phyloP scores from a whole-genome alignment of 2,888 invertebrate species.

The Heliconius ismenius region DNA sequence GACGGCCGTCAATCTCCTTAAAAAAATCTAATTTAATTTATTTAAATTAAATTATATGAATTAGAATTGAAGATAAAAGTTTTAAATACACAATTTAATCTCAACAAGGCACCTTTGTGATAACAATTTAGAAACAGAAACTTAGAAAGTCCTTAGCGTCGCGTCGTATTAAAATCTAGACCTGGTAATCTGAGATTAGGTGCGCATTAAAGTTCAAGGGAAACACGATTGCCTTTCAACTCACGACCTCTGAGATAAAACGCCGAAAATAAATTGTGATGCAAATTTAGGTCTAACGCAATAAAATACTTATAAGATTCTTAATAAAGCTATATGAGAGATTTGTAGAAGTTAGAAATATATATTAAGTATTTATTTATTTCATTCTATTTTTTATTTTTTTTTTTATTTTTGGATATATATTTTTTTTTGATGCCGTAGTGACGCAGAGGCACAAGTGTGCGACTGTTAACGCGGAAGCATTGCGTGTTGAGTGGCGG shows the following conservation, averaged over 20 bases:
- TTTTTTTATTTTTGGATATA: too few species aligned
- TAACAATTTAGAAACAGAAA: slow-evolving; percentile 5
- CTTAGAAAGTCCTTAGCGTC: neutral
- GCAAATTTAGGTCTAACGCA: slow-evolving; percentile 13
- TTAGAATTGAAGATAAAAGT: too few species aligned
- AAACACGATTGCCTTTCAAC: slow-evolving; percentile 19
- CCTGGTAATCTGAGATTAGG: slow-evolving; percentile 8
- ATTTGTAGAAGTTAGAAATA: neutral
- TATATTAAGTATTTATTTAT: neutral
- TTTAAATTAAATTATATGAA: too few species aligned
- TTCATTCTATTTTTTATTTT: neutral
- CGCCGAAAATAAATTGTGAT: slow-evolving; percentile 16
- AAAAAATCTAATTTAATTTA: too few species aligned
- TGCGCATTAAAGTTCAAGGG: slow-evolving; percentile 22
- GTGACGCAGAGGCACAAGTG: too few species aligned
- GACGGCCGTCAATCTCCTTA: too few species aligned
- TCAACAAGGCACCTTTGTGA: neutral
- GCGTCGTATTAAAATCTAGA: slow-evolving; percentile 8
- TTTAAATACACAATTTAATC: neutral
- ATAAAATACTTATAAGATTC: neutral
- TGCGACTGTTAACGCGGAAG: too few species aligned
- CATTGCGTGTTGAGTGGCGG: too few species aligned
- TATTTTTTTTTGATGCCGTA: too few species aligned
- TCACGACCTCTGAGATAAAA: slow-evolving; percentile 22
- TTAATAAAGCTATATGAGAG: neutral